These are phyloP conservation scores for Peucedramus taeniatus DNA, from an alignment of 2,113 vertebrate genomes.

Conservation along the genomic window DNA sequence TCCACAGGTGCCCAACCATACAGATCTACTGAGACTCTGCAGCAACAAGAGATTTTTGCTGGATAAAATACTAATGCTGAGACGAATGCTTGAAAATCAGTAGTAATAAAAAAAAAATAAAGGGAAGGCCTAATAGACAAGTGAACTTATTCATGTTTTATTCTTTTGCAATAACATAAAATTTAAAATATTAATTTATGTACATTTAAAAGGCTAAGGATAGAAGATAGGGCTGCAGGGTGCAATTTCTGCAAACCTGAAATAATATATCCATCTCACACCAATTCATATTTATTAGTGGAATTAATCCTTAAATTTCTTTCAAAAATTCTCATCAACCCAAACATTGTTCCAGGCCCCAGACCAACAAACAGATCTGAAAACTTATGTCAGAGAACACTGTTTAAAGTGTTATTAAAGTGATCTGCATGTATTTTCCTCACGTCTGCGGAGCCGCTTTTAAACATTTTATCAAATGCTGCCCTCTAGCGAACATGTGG, in stretches of 20 bases:
- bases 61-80: neutral
- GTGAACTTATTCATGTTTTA: slow-evolving; percentile 23
- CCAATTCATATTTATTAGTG: slow-evolving; percentile 59
- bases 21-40: neutral
- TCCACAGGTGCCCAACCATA: neutral
- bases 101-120: neutral
- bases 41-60: neutral
- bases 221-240: neutral
- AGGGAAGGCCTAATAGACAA: neutral
- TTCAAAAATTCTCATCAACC: slow-evolving; percentile 57
- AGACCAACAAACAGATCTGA: slow-evolving; percentile 53
- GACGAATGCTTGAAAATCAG: neutral
- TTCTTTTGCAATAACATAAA: slow-evolving; percentile 49
- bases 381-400: slow-evolving; percentile 14
- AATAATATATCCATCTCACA: slow-evolving; percentile 40
- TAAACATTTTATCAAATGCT: slow-evolving; percentile 78
- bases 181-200: slow-evolving; percentile 59
- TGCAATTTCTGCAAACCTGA: slow-evolving; percentile 31
- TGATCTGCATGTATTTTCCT: neutral
- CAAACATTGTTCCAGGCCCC: slow-evolving; percentile 50
- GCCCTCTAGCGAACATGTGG: slow-evolving; percentile 75
- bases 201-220: slow-evolving; percentile 53
- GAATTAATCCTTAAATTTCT: slow-evolving; percentile 52
- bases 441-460: neutral
- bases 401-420: slow-evolving; percentile 32